phyloP scores from a whole-genome alignment of 2,113 vertebrate genomes.

The Podarcis cretensis region DNA sequence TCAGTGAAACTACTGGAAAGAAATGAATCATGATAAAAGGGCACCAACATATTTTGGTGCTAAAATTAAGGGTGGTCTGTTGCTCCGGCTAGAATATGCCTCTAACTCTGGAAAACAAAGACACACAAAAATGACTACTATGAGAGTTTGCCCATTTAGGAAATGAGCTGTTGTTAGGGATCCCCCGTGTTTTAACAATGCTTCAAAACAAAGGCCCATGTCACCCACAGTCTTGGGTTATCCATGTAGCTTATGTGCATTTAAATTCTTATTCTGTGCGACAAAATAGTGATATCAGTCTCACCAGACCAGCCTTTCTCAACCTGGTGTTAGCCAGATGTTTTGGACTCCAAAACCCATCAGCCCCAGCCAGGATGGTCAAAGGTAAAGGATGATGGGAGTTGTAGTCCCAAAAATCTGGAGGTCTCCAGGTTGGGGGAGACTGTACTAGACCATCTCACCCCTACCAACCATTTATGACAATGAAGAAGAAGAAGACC shows the following conservation, averaged over 20 bases:
- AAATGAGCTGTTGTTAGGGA: not conserved
- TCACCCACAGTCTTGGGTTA: not conserved
- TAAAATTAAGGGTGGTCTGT: not conserved
- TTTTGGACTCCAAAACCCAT: no score
- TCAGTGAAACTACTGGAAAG: constrained; percentile 9
- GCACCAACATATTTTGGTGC: constrained; percentile 13
- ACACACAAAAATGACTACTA: not conserved
- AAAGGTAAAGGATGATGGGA: no score
- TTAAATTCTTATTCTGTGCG: not conserved
- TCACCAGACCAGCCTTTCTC: not conserved
- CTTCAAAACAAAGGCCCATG: not conserved
- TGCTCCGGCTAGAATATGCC: not conserved
- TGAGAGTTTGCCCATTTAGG: not conserved
- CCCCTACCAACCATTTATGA: not conserved
- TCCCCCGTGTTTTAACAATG: not conserved
- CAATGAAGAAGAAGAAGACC: not conserved
- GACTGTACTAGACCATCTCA: not conserved
- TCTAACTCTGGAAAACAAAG: not conserved
- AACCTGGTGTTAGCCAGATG: no score
- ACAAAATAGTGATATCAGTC: not conserved
- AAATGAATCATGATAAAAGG: not conserved
- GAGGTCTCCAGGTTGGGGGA: no score
- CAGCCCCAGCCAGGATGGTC: no score
- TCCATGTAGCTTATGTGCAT: not conserved
- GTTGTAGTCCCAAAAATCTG: no score